These are phyloP conservation scores for Apocrypta bakeri DNA, from an alignment of 1,140 invertebrate genomes.

Conservation along the genomic window DNA sequence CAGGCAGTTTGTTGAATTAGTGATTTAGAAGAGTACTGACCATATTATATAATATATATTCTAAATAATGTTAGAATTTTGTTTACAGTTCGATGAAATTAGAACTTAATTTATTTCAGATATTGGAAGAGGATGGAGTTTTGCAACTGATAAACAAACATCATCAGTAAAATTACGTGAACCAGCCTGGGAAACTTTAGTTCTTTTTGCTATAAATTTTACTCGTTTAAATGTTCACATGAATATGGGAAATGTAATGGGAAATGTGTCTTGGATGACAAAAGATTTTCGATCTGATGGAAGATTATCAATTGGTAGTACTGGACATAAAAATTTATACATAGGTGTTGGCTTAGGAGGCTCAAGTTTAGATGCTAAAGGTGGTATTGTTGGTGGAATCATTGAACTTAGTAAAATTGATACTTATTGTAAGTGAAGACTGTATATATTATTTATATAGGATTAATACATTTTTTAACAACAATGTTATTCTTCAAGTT, in stretches of 20 bases:
- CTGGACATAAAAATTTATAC: constrained; percentile 94
- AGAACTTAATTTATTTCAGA: constrained; percentile 65
- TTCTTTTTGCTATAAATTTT: constrained; percentile 96
- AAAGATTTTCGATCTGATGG: constrained; percentile 93
- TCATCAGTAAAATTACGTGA: constrained; percentile 76
- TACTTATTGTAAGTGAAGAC: constrained; percentile 81
- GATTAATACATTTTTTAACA: constrained; percentile 33
- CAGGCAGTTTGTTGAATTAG: too few species aligned
- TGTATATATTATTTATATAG: constrained; percentile 16
- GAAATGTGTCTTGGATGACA: constrained; percentile 95
- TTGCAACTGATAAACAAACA: constrained; percentile 72
- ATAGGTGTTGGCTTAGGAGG: constrained; percentile 91
- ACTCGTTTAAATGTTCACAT: constrained; percentile 96
- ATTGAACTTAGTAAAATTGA: constrained; percentile 93
- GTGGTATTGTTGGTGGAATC: constrained; percentile 95
- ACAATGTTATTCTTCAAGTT: constrained; percentile 74
- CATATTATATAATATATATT: constrained; percentile 25
- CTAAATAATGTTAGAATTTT: neutral
- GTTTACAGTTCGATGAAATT: too few species aligned
- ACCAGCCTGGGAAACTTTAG: constrained; percentile 94
- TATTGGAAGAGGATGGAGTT: constrained; percentile 74
- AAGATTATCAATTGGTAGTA: constrained; percentile 93
- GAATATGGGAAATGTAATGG: constrained; percentile 99
- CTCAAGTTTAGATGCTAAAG: constrained; percentile 94
- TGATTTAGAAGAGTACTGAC: too few species aligned